Base-by-base conservation (phyloP, 2,797 vertebrate genomes). In the Hypotaenidia okinawae region DNA sequence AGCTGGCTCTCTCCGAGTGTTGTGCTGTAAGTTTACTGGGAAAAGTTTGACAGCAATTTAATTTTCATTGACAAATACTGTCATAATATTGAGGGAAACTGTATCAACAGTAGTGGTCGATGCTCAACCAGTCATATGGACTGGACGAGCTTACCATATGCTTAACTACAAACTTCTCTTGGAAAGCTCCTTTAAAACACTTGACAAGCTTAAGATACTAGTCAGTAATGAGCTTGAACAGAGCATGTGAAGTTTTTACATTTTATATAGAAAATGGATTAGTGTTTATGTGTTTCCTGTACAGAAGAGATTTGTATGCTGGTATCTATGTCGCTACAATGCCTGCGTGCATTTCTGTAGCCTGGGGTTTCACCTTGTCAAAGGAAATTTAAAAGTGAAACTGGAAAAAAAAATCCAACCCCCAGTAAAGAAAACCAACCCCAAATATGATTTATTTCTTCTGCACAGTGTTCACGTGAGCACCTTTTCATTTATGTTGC, bases 81-180 rank as follows among this genome's bases (percentile, higher is more conserved):
- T 98, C 98, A 98, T 92, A 98, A 98, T 98, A 98, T 98, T 98
- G 98, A 98, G 94, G 70, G 96, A 97, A 98, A 96, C 96, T 97
- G 97, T 97, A 98, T 97, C 98, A 98, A 98, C 98, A 98, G 97
- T 97, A 97, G 97, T 98, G 98, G 98, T 98, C 98, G 97, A 97
- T 96, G 97, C 97, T 98, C 97, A 98, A 97, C 98, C 97, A 98
- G 98, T 98, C 98, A 98, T 98, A 98, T 98, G 98, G 98, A 98
- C 98, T 94, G 98, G 98, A 98, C 97, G 96, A 96, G 97, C 96
- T 97, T 97, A 97, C 98, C 98, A 98, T 98, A 98, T 98, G 98
- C 97, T 98, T 97, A 95, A 97, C 96, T 96, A 98, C 96, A 96
- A 98, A 97, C 97, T 97, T 97, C 96, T 97, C 98, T 98, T 97